These are phyloP conservation scores for Agriopis aurantiaria DNA, from an alignment of 2,888 invertebrate species.

Conservation along the genomic window DNA sequence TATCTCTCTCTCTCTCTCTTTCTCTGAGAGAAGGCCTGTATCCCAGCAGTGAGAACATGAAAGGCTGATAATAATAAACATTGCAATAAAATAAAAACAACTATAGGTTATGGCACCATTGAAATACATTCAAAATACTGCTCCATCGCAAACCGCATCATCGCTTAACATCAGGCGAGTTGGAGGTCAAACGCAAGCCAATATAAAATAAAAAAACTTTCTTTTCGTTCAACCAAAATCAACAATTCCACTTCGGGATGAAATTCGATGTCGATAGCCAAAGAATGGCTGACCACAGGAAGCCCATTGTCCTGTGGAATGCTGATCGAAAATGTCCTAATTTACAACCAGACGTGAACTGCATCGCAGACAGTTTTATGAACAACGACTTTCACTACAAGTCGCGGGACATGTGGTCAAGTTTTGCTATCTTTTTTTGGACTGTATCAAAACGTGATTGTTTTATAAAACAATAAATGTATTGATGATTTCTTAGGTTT, in stretches of 20 bases:
- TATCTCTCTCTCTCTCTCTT: too few species aligned
- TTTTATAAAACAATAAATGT: conserved; percentile 35
- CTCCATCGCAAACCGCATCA: too few species aligned
- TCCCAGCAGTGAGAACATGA: too few species aligned
- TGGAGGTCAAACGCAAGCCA: too few species aligned
- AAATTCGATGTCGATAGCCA: conserved; percentile 39
- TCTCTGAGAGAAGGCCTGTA: too few species aligned
- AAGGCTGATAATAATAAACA: too few species aligned
- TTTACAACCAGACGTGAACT: conserved; percentile 51
- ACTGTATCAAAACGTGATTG: conserved; percentile 50
- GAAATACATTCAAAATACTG: too few species aligned
- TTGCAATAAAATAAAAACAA: too few species aligned
- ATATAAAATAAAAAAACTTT: conserved; percentile 18
- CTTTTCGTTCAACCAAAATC: conserved; percentile 22
- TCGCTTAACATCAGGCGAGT: too few species aligned
- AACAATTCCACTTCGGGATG: conserved; percentile 24
- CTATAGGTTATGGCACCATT: too few species aligned
- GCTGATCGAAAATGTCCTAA: conserved; percentile 56
- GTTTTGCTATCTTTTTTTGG: conserved; percentile 47
- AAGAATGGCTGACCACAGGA: conserved; percentile 50
- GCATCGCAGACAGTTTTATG: conserved; percentile 58
- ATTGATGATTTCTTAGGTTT: too few species aligned
- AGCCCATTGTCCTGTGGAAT: conserved; percentile 55
- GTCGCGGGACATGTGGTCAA: conserved; percentile 49
- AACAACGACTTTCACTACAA: conserved; percentile 61